Evolutionary conservation across 2,888 invertebrate species (phyloP).

Genomic region (Suillia variegata): DNA sequence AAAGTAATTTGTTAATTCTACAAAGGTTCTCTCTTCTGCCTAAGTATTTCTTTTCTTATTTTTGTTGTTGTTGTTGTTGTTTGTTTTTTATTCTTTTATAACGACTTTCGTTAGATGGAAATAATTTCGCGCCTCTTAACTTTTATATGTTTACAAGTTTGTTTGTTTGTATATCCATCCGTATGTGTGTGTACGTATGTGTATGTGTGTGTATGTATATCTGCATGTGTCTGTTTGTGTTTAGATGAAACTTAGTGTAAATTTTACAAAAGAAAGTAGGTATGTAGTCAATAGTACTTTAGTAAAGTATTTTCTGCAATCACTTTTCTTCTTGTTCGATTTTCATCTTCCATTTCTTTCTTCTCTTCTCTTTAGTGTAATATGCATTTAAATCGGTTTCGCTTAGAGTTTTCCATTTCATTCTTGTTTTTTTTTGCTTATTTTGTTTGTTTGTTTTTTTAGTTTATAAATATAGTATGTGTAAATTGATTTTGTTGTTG

Average conservation of each 20-base stretch:
- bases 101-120: too few relatives aligned
- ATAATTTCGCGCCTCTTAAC: too few relatives aligned
- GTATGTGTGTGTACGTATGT: neutral
- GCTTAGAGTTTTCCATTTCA: neutral
- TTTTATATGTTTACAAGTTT: too few relatives aligned
- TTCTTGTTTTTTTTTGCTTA: neutral
- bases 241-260: neutral
- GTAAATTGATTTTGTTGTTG: conserved; percentile 20
- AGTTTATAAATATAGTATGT: conserved; percentile 28
- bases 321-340: conserved; percentile 17
- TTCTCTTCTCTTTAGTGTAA: conserved; percentile 9
- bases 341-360: neutral
- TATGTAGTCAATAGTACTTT: conserved; percentile 11
- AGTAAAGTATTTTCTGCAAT: conserved; percentile 30
- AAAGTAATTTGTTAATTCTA: conserved; percentile 2
- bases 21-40: neutral
- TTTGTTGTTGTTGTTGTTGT: too few relatives aligned
- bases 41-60: too few relatives aligned
- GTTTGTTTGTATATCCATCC: too few relatives aligned
- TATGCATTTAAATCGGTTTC: conserved; percentile 27
- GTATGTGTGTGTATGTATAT: conserved; percentile 5
- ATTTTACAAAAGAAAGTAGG: conserved; percentile 1
- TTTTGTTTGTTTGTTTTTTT: conserved; percentile 5
- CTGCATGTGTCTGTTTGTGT: conserved; percentile 17
- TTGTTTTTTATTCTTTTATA: too few relatives aligned